Base-by-base conservation (phyloP, 2,888 invertebrate genomes). In the Habrosyne pyritoides region DNA sequence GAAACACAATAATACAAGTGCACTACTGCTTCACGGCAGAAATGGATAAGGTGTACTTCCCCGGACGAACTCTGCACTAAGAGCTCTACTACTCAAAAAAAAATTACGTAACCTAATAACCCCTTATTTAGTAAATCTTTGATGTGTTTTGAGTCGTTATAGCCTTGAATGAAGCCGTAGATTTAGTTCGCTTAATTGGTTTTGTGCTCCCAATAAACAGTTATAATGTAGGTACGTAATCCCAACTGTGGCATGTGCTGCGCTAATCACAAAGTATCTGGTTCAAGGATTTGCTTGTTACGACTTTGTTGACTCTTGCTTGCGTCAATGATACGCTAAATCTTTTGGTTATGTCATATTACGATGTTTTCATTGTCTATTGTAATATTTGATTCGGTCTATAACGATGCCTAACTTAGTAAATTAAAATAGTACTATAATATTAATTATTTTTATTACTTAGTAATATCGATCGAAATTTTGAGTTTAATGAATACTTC, bases 211-310 rank as follows among this genome's bases (percentile, higher is more conserved):
- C 42, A 42, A 42, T 42, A 42, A n/a, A 42, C 42, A 42, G 42
- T 42, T 42, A 42, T 42, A 18, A 42, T 8, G 42, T 42, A 42
- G 42, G 42, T 42, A 42, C 42, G 42, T 42, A 42, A 18, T 42
- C 42, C 42, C 42, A 33, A 33, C 33, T n/a, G 33, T 42, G 18
- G 42, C 42, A 42, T 42, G n/a, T 42, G 42, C 54, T 52, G 50
- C 54, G 50, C 53, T 60, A 64, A 67, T 61, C 56, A 52, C 47
- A 21, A 49, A 58, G 60, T 73, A 71, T 70, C 64, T 68, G 57
- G 63, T 64, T 53, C 59, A 61, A 49, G 57, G 59, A 59, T 64
- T 60, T 63, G 60, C 42, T 42, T 42, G 42, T 42, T 42, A 42
- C 42, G 42, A 42, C 42, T 42, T 42, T 42, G 42, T 42, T 42